phyloP scores from a whole-genome alignment of 2,797 vertebrate genomes.

The Pipistrellus nathusii region DNA sequence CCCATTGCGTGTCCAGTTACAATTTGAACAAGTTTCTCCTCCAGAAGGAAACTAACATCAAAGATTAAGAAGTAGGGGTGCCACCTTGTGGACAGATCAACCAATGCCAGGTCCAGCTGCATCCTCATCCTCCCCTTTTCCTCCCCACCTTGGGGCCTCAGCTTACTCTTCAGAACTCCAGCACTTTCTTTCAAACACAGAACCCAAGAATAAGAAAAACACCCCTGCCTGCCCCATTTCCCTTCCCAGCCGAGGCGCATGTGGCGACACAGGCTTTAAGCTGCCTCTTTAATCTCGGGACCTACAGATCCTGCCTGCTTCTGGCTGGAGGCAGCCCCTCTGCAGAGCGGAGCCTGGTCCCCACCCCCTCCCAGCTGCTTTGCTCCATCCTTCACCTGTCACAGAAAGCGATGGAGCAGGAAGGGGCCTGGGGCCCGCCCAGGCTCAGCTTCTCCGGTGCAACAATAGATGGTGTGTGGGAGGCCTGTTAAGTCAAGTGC shows the following conservation, averaged over 20 bases:
- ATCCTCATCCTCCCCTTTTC: neutral
- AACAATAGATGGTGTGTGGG: neutral
- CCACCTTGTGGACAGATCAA: slow-evolving; percentile 71
- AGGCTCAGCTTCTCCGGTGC: slow-evolving; percentile 56
- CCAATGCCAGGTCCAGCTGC: neutral
- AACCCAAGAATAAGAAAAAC: slow-evolving; percentile 36
- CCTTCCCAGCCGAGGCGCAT: slow-evolving; percentile 2
- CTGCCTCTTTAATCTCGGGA: slow-evolving; percentile 27
- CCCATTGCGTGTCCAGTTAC: too few relatives aligned
- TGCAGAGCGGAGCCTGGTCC: neutral
- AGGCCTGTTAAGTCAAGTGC: slow-evolving; percentile 67
- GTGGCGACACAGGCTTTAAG: neutral
- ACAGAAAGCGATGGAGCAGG: slow-evolving; percentile 44
- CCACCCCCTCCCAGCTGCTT: slow-evolving; percentile 1
- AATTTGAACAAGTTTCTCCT: slow-evolving; percentile 14
- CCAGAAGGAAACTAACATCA: neutral
- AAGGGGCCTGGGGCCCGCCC: slow-evolving; percentile 46
- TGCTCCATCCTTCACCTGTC: slow-evolving; percentile 63
- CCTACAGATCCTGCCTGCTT: slow-evolving; percentile 35
- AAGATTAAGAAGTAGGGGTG: slow-evolving; percentile 51
- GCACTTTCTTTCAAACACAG: slow-evolving; percentile 36
- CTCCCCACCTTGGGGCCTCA: rapidly evolving
- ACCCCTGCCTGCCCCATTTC: neutral
- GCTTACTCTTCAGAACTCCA: slow-evolving; percentile 27
- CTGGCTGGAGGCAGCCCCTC: neutral